Evolutionary conservation across 2,113 vertebrate species (phyloP).

Genomic region (Gavialis gangeticus): DNA sequence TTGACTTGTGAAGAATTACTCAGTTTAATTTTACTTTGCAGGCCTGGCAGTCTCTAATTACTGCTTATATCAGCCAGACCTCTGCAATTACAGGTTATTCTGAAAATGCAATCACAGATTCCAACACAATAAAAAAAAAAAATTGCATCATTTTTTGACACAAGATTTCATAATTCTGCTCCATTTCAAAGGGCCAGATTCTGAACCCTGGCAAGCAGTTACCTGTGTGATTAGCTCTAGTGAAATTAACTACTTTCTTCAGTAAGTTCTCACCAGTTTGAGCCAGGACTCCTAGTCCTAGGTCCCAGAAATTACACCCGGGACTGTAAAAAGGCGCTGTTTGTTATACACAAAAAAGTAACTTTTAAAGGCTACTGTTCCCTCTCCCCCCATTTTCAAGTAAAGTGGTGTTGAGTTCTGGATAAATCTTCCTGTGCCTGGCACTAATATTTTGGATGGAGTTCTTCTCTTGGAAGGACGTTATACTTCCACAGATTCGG

Average conservation of each 20-base stretch:
- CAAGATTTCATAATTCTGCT: neutral
- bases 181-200: neutral
- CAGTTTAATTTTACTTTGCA: slow-evolving; percentile 62
- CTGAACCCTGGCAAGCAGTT: neutral
- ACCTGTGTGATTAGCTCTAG: neutral
- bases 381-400: neutral
- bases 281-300: neutral
- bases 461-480: neutral
- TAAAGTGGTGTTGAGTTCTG: neutral
- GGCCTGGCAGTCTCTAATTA: slow-evolving; percentile 55
- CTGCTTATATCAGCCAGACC: neutral
- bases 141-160: too few species aligned
- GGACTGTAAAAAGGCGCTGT: neutral
- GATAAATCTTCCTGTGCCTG: neutral
- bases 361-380: neutral
- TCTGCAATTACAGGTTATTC: neutral
- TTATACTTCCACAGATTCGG: neutral
- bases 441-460: neutral
- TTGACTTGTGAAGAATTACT: slow-evolving; percentile 62
- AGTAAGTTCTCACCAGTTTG: neutral
- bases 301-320: neutral
- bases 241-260: neutral
- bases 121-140: neutral
- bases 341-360: neutral
- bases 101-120: slow-evolving; percentile 13